Evolutionary conservation across 1,140 invertebrate genomes (phyloP).

Genomic region (Lasioglossum baleicum): DNA sequence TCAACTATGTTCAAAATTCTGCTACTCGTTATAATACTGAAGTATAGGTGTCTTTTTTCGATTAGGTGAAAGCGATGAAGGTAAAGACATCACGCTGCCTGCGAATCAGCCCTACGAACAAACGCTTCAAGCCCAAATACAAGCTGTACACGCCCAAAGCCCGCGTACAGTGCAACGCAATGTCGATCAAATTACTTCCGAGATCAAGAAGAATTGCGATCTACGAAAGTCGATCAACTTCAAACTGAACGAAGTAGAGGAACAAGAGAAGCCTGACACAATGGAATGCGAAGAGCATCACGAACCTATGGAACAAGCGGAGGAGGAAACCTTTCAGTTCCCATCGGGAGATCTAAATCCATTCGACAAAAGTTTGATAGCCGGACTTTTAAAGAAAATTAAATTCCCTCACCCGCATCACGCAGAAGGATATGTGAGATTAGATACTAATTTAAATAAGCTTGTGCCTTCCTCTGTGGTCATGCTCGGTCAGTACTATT

Average conservation of each 20-base stretch:
- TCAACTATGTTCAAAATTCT: too few relatives aligned
- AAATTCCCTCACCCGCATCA: slow-evolving; percentile 80
- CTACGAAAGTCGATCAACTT: slow-evolving; percentile 74
- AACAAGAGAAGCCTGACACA: slow-evolving; percentile 57
- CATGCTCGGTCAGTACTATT: slow-evolving; percentile 71
- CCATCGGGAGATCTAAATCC: slow-evolving; percentile 78
- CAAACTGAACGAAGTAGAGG: slow-evolving; percentile 53
- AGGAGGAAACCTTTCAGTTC: slow-evolving; percentile 72
- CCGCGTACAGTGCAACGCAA: slow-evolving; percentile 77
- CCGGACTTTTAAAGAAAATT: slow-evolving; percentile 78
- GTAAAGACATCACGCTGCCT: slow-evolving; percentile 41
- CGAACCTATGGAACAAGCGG: slow-evolving; percentile 73
- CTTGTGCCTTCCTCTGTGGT: slow-evolving; percentile 77
- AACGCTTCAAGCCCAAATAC: slow-evolving; percentile 74
- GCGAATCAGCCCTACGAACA: slow-evolving; percentile 70
- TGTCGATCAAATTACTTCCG: slow-evolving; percentile 77
- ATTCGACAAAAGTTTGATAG: slow-evolving; percentile 78
- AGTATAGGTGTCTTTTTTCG: slow-evolving; percentile 1
- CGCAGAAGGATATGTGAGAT: slow-evolving; percentile 72
- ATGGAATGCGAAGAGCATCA: slow-evolving; percentile 75
- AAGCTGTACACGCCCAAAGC: slow-evolving; percentile 77
- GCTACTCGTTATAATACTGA: neutral
- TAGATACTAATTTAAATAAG: slow-evolving; percentile 76
- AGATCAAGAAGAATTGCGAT: slow-evolving; percentile 78
- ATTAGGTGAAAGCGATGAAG: slow-evolving; percentile 48